phyloP scores from a whole-genome alignment of 2,888 invertebrate species.

The Tinea trinotella region DNA sequence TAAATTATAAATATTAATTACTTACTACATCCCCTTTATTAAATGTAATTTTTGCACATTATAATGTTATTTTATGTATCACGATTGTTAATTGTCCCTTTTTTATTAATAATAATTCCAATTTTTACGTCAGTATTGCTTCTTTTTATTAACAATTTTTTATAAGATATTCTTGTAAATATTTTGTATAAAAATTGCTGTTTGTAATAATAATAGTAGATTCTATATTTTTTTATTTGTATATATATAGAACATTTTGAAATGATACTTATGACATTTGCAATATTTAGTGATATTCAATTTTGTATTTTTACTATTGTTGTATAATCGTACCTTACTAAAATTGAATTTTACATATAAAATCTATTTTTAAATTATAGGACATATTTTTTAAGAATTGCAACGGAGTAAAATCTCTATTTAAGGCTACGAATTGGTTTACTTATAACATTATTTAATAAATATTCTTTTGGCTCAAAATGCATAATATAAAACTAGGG shows the following conservation, averaged over 20 bases:
- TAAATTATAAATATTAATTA: no score
- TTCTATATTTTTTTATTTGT: constrained; percentile 52
- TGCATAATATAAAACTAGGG: no score
- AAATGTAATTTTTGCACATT: no score
- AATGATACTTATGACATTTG: constrained; percentile 12
- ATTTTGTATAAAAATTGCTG: constrained; percentile 32
- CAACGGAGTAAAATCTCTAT: constrained; percentile 1
- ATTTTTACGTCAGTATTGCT: background rate
- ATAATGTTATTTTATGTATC: no score
- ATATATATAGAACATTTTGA: constrained; percentile 4
- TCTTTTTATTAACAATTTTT: background rate
- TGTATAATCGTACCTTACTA: background rate
- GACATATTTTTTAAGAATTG: background rate
- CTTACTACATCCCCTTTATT: no score
- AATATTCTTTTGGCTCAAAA: constrained; percentile 9
- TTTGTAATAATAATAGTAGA: constrained; percentile 39
- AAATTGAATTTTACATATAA: constrained; percentile 4
- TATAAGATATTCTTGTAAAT: constrained; percentile 3
- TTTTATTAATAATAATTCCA: no score
- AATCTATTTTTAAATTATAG: background rate
- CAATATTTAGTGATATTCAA: constrained; percentile 5
- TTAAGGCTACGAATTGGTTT: background rate
- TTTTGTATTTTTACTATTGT: no score
- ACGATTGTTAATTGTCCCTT: no score
- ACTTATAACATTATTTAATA: background rate